Conservation (phyloP, 1,140 invertebrate species). For the Magallana angulata region DNA sequence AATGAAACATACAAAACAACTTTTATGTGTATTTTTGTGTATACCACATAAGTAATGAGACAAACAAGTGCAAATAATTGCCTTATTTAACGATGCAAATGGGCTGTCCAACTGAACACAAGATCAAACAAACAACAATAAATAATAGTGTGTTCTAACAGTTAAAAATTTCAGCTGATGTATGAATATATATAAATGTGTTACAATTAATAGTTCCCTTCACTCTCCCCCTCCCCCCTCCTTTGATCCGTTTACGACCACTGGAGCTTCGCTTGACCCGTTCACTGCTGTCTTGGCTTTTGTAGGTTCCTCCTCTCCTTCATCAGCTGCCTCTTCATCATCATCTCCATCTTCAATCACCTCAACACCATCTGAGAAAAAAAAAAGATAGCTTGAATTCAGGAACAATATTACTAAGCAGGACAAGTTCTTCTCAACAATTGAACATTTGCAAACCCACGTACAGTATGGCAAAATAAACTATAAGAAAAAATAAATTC, state of each 20-base stretch:
- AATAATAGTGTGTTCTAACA: not conserved
- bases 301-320: not conserved
- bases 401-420: too few relatives aligned
- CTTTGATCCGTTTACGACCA: not conserved
- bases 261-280: not conserved
- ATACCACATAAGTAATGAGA: too few relatives aligned
- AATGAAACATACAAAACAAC: too few relatives aligned
- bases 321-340: not conserved
- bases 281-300: not conserved
- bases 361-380: conserved; percentile 12
- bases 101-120: not conserved
- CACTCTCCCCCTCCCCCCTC: not conserved
- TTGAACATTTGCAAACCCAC: too few relatives aligned
- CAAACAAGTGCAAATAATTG: too few relatives aligned
- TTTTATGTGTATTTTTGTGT: too few relatives aligned
- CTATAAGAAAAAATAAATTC: not conserved
- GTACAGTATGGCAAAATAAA: not conserved
- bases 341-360: conserved; percentile 12
- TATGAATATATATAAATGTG: not conserved
- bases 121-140: conserved; percentile 9
- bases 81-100: too few relatives aligned
- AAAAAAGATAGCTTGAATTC: not conserved
- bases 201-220: not conserved
- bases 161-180: conserved; percentile 20
- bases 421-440: too few relatives aligned